Base-by-base conservation (phyloP, 2,888 invertebrate species). In the Chalcosyrphus nemorum region DNA sequence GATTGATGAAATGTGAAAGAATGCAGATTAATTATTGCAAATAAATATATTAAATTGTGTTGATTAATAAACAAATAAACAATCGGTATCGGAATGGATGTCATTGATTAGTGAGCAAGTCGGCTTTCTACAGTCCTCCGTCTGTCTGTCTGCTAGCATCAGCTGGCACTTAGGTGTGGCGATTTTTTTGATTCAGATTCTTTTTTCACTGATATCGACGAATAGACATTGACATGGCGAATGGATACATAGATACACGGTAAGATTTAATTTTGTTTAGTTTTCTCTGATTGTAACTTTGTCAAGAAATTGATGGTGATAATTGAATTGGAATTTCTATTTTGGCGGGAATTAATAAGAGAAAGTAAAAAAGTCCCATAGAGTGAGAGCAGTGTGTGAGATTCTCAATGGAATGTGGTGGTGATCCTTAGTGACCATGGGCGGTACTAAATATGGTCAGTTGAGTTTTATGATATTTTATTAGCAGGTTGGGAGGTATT, bases 1-100 rank as follows among this genome's bases (percentile, higher is more conserved):
- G 68, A 77, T 61, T 59, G 61, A 70, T 61, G 24, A 54, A 9
- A 50, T n/a, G 47, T 13, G 2, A n/a, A 47, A 21, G 50, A 77
- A 61, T 65, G 47, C 71, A 63, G 65, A 71, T 71, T 78, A 70
- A 61, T 61, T 54, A 68, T 70, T 63, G 54, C 41, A n/a, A n/a
- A n/a, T n/a, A n/a, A 71, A 61, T 71, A 41, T 24, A 5, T 43
- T 17, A 59, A 41, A 63, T 54, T 56, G n/a, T 24, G 13, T 57
- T 57, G 57, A 47, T 63, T 47, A 29, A 41, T 61, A 27, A 41
- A 76, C 24, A 47, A 57, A 57, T 50, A 71, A 50, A 56, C 50
- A 50, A 65, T 38, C 2, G n/a, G 13, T 38, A 65, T 38, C 2
- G n/a, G 13, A 59, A 68, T 52, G 15, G 19, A 13, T 29, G 38